Conservation (phyloP, 2,888 invertebrate species). For the Ennomos erosarius region DNA sequence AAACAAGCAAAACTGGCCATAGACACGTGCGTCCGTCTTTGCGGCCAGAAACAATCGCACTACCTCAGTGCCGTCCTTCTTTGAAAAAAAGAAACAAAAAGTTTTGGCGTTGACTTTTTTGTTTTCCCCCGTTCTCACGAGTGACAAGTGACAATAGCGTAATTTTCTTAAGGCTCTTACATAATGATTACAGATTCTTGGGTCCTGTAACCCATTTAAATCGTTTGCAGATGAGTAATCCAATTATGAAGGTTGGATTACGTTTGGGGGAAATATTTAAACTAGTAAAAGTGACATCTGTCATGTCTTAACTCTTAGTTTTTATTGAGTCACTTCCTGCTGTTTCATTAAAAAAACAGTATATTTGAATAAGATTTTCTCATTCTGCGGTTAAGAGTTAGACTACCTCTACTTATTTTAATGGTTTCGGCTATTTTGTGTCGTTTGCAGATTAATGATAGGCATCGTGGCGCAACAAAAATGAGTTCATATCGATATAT, state of each 20-base stretch:
- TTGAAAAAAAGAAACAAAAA: conserved; percentile 57
- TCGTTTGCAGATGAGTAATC: conserved; percentile 55
- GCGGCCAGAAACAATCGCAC: conserved; percentile 77
- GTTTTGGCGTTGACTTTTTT: conserved; percentile 59
- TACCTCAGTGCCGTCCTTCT: conserved; percentile 49
- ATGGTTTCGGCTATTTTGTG: too few species aligned
- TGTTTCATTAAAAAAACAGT: too few species aligned
- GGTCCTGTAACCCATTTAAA: conserved; percentile 41
- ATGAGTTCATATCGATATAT: too few species aligned
- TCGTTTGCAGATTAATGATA: too few species aligned
- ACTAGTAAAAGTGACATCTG: conserved; percentile 33
- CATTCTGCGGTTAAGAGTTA: too few species aligned
- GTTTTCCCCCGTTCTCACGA: conserved; percentile 66
- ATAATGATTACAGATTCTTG: conserved; percentile 30
- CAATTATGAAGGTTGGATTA: conserved; percentile 47
- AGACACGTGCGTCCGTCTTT: conserved; percentile 75
- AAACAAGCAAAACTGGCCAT: conserved; percentile 72
- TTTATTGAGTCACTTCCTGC: background rate
- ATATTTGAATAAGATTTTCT: too few species aligned
- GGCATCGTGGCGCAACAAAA: too few species aligned
- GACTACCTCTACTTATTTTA: too few species aligned
- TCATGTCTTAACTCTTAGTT: conserved; percentile 16
- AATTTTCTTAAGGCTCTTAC: conserved; percentile 32
- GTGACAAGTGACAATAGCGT: conserved; percentile 14
- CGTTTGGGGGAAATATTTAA: background rate